Percentiles rank a stretch among this genome's conserved stretches.
phyloP scores from a whole-genome alignment of 1,140 invertebrate genomes.

The Phymorhynchus buccinoides region DNA sequence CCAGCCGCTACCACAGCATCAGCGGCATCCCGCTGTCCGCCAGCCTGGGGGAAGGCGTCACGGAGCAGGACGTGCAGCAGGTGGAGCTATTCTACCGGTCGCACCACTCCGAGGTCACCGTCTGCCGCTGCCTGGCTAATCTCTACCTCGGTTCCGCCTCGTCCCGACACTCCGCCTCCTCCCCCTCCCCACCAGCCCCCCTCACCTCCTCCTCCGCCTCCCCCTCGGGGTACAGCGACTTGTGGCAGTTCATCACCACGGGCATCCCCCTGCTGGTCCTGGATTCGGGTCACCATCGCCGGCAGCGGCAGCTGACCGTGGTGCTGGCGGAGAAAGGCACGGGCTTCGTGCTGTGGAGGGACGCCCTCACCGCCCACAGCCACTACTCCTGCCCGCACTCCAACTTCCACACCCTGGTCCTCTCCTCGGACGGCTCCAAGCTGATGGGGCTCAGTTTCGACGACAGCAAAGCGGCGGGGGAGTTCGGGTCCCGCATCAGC shows the following conservation, averaged over 20 bases:
- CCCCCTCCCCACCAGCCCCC: not conserved
- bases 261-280: slow-evolving; percentile 87
- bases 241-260: slow-evolving; percentile 85
- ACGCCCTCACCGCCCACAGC: slow-evolving; percentile 81
- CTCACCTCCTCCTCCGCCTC: not conserved
- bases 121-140: slow-evolving; percentile 87
- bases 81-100: slow-evolving; percentile 86
- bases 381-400: slow-evolving; percentile 77
- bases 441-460: slow-evolving; percentile 86
- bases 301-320: slow-evolving; percentile 83
- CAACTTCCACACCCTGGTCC: slow-evolving; percentile 87
- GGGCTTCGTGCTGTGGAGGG: slow-evolving; percentile 88
- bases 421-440: slow-evolving; percentile 79
- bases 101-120: slow-evolving; percentile 85
- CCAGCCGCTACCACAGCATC: slow-evolving; percentile 10
- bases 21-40: slow-evolving; percentile 23
- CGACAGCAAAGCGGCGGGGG: slow-evolving; percentile 81
- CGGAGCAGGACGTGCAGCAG: slow-evolving; percentile 82
- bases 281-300: slow-evolving; percentile 81
- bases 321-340: slow-evolving; percentile 87
- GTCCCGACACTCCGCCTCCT: slow-evolving; percentile 34
- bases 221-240: slow-evolving; percentile 53
- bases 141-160: slow-evolving; percentile 77
- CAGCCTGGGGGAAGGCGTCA: slow-evolving; percentile 71
- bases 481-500: slow-evolving; percentile 81